Evolutionary conservation across 23 tunicate genomes (phyloP).

Genomic region (Styela clava): DNA sequence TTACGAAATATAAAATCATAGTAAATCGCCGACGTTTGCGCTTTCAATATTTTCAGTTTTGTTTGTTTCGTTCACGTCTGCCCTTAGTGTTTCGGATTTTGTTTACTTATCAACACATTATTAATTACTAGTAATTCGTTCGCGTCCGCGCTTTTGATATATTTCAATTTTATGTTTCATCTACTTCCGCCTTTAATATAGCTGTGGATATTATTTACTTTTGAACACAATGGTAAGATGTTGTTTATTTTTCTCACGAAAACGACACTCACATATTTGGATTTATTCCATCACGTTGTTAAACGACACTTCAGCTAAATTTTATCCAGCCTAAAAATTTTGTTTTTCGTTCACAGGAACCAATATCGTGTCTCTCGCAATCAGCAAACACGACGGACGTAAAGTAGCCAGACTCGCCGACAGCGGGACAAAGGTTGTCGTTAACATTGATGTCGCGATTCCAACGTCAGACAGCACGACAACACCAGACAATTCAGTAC

Average conservation of each 20-base stretch:
- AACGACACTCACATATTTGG: too few relatives aligned
- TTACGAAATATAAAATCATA: too few relatives aligned
- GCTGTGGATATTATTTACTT: not conserved
- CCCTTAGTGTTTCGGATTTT: too few relatives aligned
- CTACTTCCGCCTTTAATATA: not conserved
- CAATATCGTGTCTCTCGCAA: slow-evolving; percentile 41
- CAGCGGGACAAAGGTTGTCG: slow-evolving; percentile 11
- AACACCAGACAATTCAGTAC: not conserved
- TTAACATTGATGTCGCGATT: not conserved
- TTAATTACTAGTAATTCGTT: too few relatives aligned
- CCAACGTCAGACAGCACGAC: not conserved
- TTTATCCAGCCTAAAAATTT: not conserved
- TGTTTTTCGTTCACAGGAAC: slow-evolving; percentile 45
- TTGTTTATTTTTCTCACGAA: not conserved
- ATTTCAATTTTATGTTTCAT: not conserved
- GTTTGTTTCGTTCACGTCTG: not conserved
- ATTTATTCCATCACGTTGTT: too few relatives aligned
- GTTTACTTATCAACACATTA: too few relatives aligned
- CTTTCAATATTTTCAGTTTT: too few relatives aligned
- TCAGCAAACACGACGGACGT: slow-evolving; percentile 40
- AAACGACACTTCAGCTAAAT: too few relatives aligned
- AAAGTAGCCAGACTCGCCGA: slow-evolving; percentile 24
- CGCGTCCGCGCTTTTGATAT: too few relatives aligned
- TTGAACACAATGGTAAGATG: not conserved
- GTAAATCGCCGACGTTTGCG: too few relatives aligned